Evolutionary conservation across 2,888 invertebrate species (phyloP), one percentile per base, ranked within the genome.

Genomic region (Drosophila putrida): DNA sequence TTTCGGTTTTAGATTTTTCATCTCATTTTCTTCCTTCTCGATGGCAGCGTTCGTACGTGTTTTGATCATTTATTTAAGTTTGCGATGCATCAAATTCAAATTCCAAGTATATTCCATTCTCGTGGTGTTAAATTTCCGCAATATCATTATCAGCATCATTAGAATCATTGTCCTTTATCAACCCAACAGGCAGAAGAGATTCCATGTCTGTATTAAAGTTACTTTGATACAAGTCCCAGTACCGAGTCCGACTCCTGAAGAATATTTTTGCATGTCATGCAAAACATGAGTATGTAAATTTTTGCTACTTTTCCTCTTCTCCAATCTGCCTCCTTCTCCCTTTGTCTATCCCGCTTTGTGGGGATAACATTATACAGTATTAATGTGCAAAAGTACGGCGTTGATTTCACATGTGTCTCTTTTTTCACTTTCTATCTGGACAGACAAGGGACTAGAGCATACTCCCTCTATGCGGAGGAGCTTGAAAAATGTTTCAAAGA

Each of bases 251-350:
- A 39, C 39, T 49, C 33, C 33, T 33, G 13, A 28, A 46, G 39
- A 57, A 44, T 58, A 77, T 79, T 81, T 79, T 75, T 71, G 82
- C 88, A 75, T 81, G 75, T 89, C 88, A 89, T 72, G 80, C 74
- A 57, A 76, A 80, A 72, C 85, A 87, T 86, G 85, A 86, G 85
- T 89, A 89, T 86, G 89, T 76, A 89, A 86, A 86, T 83, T 83
- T 74, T 15, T 57, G 50, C 58, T 33, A 43, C 63, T 57, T 44
- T 49, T 44, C 31, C 47, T 44, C 36, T 46, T 44, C 38, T 59
- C 13, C 13, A 20, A 54, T 10, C n/a, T 11, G 3, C 25, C 46
- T 9, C 41, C 27, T 31, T 27, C 5, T 25, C n/a, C 6, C 25
- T 50, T 36, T 39, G 13, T 57, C 33, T 50, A 15, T 38, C 33